A percentile compares a stretch with the other conserved stretches of the same genome.
Evolutionary conservation across 2,113 vertebrate species (phyloP).

Genomic region (Xiphorhynchus elegans): DNA sequence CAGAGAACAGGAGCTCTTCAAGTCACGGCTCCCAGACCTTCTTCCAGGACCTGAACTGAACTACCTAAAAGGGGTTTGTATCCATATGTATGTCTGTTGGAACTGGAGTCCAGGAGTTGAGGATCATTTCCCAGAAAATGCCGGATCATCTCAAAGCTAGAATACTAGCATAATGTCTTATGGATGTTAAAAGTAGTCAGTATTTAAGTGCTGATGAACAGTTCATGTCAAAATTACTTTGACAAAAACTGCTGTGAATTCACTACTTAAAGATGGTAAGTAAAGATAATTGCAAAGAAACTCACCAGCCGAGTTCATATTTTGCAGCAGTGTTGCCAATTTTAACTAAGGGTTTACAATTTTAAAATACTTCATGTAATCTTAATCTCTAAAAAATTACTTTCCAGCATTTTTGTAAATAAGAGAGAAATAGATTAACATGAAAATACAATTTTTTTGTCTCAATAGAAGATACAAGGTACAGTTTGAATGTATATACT

Average conservation of each 20-base stretch:
- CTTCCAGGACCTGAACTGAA: not conserved
- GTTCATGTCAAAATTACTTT: not conserved
- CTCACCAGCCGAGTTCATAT: not conserved
- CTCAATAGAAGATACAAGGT: not conserved
- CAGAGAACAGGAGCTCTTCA: not conserved
- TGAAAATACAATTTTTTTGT: not conserved
- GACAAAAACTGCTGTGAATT: not conserved
- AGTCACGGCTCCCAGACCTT: not conserved
- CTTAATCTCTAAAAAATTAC: not conserved
- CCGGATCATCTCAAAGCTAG: not conserved
- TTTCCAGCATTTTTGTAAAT: not conserved
- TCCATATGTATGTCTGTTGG: not conserved
- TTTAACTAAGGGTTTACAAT: not conserved
- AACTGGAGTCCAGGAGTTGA: not conserved
- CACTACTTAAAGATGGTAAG: not conserved
- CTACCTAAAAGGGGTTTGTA: not conserved
- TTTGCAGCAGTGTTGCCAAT: not conserved
- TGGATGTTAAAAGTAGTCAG: not conserved
- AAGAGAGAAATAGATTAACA: not conserved
- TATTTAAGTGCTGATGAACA: not conserved
- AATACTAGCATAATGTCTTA: not conserved
- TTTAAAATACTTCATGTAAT: not conserved
- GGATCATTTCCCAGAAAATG: rapidly evolving
- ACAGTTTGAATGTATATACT: not conserved
- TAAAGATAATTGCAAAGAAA: not conserved